phyloP scores from a whole-genome alignment of 2,797 vertebrate species.

The Sebastes baramenuke region DNA sequence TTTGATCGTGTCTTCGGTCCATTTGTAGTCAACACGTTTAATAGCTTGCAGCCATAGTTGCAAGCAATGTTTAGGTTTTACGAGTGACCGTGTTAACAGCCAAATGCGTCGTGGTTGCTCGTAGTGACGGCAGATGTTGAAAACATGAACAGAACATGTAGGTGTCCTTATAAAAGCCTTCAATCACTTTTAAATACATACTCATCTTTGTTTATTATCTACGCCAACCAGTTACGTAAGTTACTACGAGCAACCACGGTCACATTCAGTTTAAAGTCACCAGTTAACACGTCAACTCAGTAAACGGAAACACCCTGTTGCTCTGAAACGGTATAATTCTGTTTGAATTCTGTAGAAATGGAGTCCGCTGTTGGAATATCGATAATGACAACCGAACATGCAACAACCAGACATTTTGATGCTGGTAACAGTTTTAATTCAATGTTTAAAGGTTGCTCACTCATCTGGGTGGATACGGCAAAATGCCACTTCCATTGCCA shows the following conservation, averaged over 20 bases:
- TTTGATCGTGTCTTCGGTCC: too few relatives aligned
- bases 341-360: background rate
- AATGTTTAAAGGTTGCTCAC: background rate
- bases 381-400: background rate
- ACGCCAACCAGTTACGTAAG: background rate
- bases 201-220: background rate
- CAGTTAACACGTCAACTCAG: too few relatives aligned
- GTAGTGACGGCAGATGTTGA: too few relatives aligned
- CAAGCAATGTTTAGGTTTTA: background rate
- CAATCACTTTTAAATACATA: background rate
- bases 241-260: background rate
- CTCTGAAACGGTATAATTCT: background rate
- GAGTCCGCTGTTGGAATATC: background rate
- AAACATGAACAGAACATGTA: too few relatives aligned
- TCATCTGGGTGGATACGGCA: background rate
- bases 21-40: rapidly evolving
- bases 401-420: background rate
- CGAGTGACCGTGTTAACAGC: background rate
- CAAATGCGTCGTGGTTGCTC: background rate
- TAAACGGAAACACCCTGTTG: background rate
- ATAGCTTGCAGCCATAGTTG: rapidly evolving
- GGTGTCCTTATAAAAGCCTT: background rate
- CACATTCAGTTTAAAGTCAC: background rate
- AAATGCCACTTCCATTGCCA: background rate
- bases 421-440: background rate